Evolutionary conservation across 2,888 invertebrate genomes (phyloP).

Genomic region (Dicycla oo): DNA sequence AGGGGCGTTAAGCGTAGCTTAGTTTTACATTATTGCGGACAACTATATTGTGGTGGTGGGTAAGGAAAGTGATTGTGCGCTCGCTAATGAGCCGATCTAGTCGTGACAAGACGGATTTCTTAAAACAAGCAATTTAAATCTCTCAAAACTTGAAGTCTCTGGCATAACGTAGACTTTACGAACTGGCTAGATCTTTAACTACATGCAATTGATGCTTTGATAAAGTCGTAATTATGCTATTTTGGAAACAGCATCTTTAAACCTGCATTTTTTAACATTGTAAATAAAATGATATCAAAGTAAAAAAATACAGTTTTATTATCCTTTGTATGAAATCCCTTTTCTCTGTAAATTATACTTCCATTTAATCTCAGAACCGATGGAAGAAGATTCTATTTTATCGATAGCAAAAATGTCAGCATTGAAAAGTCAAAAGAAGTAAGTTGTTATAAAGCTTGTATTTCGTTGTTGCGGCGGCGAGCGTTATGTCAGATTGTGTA

Average conservation of each 20-base stretch:
- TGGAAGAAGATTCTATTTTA: background rate
- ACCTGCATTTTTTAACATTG: background rate
- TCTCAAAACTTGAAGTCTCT: too few relatives aligned
- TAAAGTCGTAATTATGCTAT: too few relatives aligned
- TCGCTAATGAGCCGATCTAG: background rate
- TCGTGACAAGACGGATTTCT: too few relatives aligned
- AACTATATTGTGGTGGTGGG: background rate
- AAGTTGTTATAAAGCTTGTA: conserved; percentile 31
- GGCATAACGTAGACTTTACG: background rate
- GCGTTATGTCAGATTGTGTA: conserved; percentile 47
- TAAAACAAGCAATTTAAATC: background rate
- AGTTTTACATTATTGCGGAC: background rate
- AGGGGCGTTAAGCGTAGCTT: background rate
- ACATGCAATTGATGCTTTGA: too few relatives aligned
- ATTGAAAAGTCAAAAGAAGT: conserved; percentile 42
- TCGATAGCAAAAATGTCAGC: conserved; percentile 27
- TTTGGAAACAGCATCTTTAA: background rate
- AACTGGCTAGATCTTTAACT: too few relatives aligned
- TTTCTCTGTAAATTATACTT: background rate
- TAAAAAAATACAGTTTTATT: background rate
- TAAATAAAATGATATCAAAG: background rate
- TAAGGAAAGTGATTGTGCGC: background rate
- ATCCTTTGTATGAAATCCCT: background rate
- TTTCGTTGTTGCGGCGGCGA: conserved; percentile 28
- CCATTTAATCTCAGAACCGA: background rate